Base-by-base conservation (phyloP, 2,888 invertebrate species). In the Drosophila kuntzei region DNA sequence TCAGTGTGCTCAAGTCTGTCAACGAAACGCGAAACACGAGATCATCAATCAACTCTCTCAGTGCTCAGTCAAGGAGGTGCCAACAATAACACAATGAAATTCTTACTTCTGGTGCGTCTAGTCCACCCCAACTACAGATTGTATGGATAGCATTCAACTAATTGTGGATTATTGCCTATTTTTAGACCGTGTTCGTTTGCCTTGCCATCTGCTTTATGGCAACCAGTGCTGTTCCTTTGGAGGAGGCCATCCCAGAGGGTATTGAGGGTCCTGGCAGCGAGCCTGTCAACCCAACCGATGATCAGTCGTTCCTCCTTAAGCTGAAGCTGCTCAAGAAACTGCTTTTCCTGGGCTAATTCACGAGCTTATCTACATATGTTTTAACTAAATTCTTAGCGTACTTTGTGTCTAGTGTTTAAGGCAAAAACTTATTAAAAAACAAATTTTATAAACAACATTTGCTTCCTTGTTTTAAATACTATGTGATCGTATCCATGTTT, bases 181-280 rank as follows among this genome's bases (percentile, higher is more conserved):
- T 87, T 11, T 69, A 91, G 90, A 78, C 80, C 64, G 53, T 91
- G 12, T 65, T 90, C 58, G 72, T 90, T 50, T 91, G 90, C 77
- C 58, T 87, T 37, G 90, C 81, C 27, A 64, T 90, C 46, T 79
- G 87, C 71, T 76, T 90, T 55, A 72, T 77, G 65, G 47, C 37
- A 4, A 82, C 81, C 73, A 89, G 69, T 50, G 90, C 91, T 51
- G 87, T 76, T 47, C 91, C 90, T n/a, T 50, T 88, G 7, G 90
- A 91, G 66, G 90, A 90, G 66, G 65, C 91, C 25, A 89, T 91
- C 20, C 90, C 91, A 8, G 85, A 83, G 22, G 90, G 91, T 11
- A 65, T 91, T 49, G 91, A 90, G 41, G 90, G 90, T 47, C 75
- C 74, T 60, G 87, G 79, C 43, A 87, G 74, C 25, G 90, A 90